phyloP scores from a whole-genome alignment of 1,140 invertebrate species.

The Trichomalopsis sarcophagae region DNA sequence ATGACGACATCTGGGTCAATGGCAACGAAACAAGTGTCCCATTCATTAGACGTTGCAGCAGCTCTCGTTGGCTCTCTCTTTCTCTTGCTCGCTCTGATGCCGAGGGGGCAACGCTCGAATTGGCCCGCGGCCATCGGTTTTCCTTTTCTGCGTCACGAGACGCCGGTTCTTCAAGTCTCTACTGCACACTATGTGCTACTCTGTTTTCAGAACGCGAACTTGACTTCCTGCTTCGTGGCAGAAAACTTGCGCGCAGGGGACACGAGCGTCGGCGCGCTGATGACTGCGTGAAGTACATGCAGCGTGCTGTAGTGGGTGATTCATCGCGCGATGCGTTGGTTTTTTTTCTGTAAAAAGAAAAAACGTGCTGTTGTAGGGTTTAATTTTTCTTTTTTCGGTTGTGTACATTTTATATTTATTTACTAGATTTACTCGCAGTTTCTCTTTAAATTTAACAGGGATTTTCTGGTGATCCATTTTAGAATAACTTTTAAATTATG shows the following conservation, averaged over 20 bases:
- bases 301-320: neutral
- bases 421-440: too few species aligned
- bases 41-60: conserved; percentile 28
- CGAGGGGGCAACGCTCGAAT: conserved; percentile 38
- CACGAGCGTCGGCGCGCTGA: neutral
- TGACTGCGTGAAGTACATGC: neutral
- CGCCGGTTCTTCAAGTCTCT: neutral
- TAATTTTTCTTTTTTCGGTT: neutral
- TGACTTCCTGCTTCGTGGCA: neutral
- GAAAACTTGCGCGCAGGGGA: neutral
- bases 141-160: conserved; percentile 17
- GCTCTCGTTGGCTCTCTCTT: neutral
- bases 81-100: neutral
- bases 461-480: too few species aligned
- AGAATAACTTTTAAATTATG: too few species aligned
- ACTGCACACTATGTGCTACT: neutral
- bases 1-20: conserved; percentile 36
- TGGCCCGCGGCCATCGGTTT: conserved; percentile 43
- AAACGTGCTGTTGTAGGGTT: neutral
- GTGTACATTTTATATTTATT: too few species aligned
- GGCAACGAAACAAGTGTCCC: conserved; percentile 44
- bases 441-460: too few species aligned
- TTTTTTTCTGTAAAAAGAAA: neutral
- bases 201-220: conserved; percentile 3
- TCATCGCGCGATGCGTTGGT: neutral